These are phyloP conservation scores for Ormyrus pomaceus DNA, from an alignment of 2,888 invertebrate genomes.

Conservation along the genomic window DNA sequence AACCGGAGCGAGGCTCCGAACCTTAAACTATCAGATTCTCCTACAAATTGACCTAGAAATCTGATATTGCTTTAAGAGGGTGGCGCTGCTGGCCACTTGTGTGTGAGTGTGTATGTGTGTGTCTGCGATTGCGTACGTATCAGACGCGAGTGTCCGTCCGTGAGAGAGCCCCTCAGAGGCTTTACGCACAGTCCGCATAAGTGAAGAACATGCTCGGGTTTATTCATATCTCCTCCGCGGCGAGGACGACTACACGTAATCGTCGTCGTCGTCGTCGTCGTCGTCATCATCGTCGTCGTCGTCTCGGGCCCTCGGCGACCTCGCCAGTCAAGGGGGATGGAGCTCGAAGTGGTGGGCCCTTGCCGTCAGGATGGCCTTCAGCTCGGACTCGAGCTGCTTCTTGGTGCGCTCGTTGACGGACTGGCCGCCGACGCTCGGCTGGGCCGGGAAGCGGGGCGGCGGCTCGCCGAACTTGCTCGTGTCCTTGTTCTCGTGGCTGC, in stretches of 20 bases:
- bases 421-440: constrained; percentile 72
- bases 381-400: constrained; percentile 73
- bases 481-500: constrained; percentile 72
- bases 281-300: constrained; percentile 14
- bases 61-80: constrained; percentile 72
- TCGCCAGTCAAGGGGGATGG: constrained; percentile 73
- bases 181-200: too few species aligned
- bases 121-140: too few species aligned
- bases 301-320: constrained; percentile 5
- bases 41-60: constrained; percentile 74
- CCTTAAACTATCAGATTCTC: constrained; percentile 67
- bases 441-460: constrained; percentile 68
- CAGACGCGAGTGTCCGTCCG: too few species aligned
- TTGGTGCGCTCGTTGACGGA: constrained; percentile 72
- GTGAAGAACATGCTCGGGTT: too few species aligned
- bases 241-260: too few species aligned
- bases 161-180: constrained; percentile 74
- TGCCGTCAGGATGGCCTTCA: constrained; percentile 73
- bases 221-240: too few species aligned
- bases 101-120: too few species aligned
- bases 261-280: too few species aligned
- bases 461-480: constrained; percentile 59
- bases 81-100: too few species aligned
- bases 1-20: neutral
- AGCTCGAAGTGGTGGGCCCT: constrained; percentile 73